These are phyloP conservation scores for Acanthaster planci DNA, from an alignment of 35 echinoderm and acorn worm species.

Conservation along the genomic window DNA sequence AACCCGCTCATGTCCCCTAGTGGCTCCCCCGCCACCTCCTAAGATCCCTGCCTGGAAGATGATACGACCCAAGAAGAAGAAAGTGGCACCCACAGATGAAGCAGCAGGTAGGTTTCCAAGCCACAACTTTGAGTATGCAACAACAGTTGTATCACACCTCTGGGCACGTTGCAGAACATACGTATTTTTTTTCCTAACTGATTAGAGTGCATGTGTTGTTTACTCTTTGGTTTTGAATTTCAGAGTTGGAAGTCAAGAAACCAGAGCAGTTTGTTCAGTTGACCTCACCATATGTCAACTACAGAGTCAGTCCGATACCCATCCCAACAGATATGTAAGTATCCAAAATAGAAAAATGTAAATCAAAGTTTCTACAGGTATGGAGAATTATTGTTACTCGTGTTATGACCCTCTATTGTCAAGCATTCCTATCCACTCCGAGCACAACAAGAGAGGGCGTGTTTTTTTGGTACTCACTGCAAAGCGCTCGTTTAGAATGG, in stretches of 20 bases:
- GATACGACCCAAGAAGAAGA: slow-evolving; percentile 91
- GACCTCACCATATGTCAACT: slow-evolving; percentile 96
- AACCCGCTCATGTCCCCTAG: slow-evolving; percentile 87
- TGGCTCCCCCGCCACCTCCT: slow-evolving; percentile 94
- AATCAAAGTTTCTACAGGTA: too few species aligned
- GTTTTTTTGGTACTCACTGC: too few species aligned
- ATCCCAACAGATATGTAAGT: slow-evolving; percentile 98
- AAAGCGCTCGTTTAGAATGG: too few species aligned
- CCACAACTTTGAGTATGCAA: neutral
- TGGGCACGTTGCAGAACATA: too few species aligned
- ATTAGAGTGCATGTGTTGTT: too few species aligned
- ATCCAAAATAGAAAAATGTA: too few species aligned
- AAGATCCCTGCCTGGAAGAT: slow-evolving; percentile 97
- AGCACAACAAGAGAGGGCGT: too few species aligned
- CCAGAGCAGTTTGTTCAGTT: slow-evolving; percentile 97
- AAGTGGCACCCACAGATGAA: slow-evolving; percentile 83
- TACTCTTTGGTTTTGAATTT: neutral
- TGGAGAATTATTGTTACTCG: too few species aligned
- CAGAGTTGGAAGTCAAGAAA: slow-evolving; percentile 96
- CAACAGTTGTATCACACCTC: too few species aligned
- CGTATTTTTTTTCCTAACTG: too few species aligned
- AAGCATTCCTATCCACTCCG: too few species aligned
- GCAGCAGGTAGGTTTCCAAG: slow-evolving; percentile 62
- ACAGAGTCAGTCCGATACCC: slow-evolving; percentile 97
- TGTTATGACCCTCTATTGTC: too few species aligned